Evolutionary conservation across 2,888 invertebrate genomes (phyloP), one percentile per base, ranked within the genome.

Genomic region (Drepana falcataria): DNA sequence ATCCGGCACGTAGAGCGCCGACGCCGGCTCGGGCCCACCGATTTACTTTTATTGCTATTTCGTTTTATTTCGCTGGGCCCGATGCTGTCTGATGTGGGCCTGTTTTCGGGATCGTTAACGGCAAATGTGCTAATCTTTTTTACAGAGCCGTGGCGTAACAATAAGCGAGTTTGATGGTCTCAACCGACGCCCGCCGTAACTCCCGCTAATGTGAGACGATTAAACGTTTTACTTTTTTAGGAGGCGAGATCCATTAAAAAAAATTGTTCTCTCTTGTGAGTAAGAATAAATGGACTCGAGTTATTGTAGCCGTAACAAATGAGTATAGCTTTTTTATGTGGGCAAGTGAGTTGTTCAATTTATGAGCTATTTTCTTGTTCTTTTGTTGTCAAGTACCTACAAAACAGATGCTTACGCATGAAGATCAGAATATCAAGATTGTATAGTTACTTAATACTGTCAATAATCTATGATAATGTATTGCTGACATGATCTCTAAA

Each of bases 31-130:
- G 74, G 80, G 75, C 73, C 75, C 80, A 83, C 84, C 88, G 87
- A 89, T 90, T 87, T 87, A 85, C 87, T 88, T 90, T 89, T 87
- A 88, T 87, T 85, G 83, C 85, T 84, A 84, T 87, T 87, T 79
- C 85, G 86, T 87, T 88, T 88, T 88, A 88, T 87, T 87, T 79
- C 80, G 68, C 68, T 68, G 68, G 75, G 72, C 67, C 73, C 76
- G 72, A 73, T 77, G 79, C 69, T 74, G 79, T 81, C 82, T 84
- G 83, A 83, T 85, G 87, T 79, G 76, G 79, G 81, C 82, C 85
- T 84, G 85, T 87, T 88, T 86, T 87, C 83, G 83, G 85, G 80
- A 71, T 87, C 85, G 89, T 87, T 89, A 88, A 87, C 87, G 76
- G 81, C 73, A 81, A 88, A 86, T 87, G 87, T 83, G 87, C 84